Evolutionary conservation across 1,140 invertebrate genomes (phyloP), one percentile per base, ranked within the genome.

Genomic region (Pantala flavescens): DNA sequence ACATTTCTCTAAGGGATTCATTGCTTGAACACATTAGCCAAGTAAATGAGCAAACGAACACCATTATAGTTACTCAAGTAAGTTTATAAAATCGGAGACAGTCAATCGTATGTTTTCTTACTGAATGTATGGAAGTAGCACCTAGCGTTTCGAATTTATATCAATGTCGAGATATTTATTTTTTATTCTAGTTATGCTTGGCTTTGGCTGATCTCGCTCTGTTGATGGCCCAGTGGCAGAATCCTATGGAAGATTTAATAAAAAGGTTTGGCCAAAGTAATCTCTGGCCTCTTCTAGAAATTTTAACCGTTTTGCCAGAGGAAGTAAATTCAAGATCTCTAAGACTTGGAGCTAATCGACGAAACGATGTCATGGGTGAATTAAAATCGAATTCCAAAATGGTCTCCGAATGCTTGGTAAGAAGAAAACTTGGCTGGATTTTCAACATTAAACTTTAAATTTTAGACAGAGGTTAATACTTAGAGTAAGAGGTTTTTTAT

Each of bases 281-380:
- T 82, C 81, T 90, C 74, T 92, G 89, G 87, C 91, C 94, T 36
- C 82, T 98, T 28, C 81, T 99, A 78, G 95, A 98, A 88, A 90
- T 98, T 75, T 86, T 99, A 63, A 97, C 91, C 63, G 91, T 98
- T 11, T 85, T 98, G 78, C 96, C 97, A n/a, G 97, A 99, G 87
- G 97, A 99, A 89, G 90, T 97, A 43, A 90, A 91, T 80, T 93
- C 90, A 14, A 84, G 92, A 79, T 90, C 89, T 77, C 83, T 98
- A 28, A 90, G 93, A 79, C 84, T 99, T 74, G 96, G 96, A 24
- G 93, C 92, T 76, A 98, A 98, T 84, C 85, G 97, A 78, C 84
- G 96, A 74, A 86, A 91, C 76, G 90, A 97, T 81, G 86, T 98
- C 23, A 88, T 90, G 78, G 85, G 89, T 73, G 91, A 96, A 79